phyloP scores from a whole-genome alignment of 2,888 invertebrate species.

The Pheosia gnoma region DNA sequence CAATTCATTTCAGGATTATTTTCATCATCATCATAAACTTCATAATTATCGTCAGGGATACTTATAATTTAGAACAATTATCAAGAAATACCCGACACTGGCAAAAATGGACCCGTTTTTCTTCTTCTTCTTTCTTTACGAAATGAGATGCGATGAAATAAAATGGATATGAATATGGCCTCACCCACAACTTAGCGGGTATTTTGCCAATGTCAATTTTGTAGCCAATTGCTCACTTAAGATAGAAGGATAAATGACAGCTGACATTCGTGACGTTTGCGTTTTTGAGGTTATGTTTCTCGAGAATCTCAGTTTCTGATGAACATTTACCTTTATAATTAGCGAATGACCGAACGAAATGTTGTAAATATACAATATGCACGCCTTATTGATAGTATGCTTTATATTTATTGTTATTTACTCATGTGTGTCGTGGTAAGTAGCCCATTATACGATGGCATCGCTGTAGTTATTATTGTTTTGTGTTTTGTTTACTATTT shows the following conservation, averaged over 20 bases:
- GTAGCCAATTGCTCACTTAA: no score
- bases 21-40: no score
- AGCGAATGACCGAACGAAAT: constrained; percentile 40
- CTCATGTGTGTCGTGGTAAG: constrained; percentile 86
- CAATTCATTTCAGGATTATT: no score
- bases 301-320: constrained; percentile 25
- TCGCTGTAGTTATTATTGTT: constrained; percentile 61
- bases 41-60: no score
- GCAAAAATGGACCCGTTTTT: no score
- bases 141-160: no score
- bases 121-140: no score
- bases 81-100: no score
- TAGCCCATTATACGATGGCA: constrained; percentile 32
- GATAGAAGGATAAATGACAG: constrained; percentile 9
- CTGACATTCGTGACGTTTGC: constrained; percentile 20
- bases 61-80: no score
- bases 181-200: no score
- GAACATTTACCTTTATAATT: constrained; percentile 34
- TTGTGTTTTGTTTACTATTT: constrained; percentile 53
- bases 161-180: no score
- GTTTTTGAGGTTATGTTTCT: constrained; percentile 32
- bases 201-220: no score
- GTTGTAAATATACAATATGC: constrained; percentile 58
- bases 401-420: constrained; percentile 77
- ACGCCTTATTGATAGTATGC: constrained; percentile 63